A percentile compares a stretch with the other conserved stretches of the same genome.
Conservation (phyloP, 2,888 invertebrate genomes). For the Drosophila paramelanica region DNA sequence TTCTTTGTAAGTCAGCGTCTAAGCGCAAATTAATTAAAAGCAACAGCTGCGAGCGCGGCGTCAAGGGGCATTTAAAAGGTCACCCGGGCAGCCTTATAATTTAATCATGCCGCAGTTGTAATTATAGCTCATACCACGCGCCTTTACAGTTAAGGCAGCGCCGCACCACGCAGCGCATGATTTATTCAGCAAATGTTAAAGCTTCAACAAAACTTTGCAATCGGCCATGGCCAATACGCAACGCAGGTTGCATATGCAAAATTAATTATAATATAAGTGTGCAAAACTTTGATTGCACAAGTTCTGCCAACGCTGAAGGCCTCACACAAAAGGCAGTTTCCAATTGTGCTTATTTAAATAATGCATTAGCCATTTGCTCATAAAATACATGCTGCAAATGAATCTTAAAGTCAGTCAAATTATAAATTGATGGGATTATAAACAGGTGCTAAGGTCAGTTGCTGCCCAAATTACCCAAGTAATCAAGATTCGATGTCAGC, state of each 20-base stretch:
- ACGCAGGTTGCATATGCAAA: conserved; percentile 41
- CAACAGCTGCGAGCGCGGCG: conserved; percentile 47
- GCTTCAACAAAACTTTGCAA: conserved; percentile 15
- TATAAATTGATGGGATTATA: background rate
- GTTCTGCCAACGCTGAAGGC: conserved; percentile 13
- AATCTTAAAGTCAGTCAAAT: background rate
- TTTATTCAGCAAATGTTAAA: conserved; percentile 52
- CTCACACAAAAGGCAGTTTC: background rate
- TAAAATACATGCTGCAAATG: background rate
- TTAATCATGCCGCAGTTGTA: conserved; percentile 53
- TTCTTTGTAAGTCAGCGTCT: conserved; percentile 46
- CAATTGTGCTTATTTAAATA: conserved; percentile 2
- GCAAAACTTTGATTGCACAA: conserved; percentile 25
- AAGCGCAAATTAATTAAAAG: conserved; percentile 70
- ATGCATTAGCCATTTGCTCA: background rate
- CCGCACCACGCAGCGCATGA: conserved; percentile 44
- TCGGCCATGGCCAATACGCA: conserved; percentile 25
- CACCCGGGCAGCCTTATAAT: conserved; percentile 48
- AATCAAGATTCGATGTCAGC: background rate
- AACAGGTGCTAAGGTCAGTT: background rate
- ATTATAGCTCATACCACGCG: conserved; percentile 35
- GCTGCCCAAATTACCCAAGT: background rate
- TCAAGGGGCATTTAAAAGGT: conserved; percentile 27
- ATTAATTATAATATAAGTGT: conserved; percentile 44
- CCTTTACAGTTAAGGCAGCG: conserved; percentile 11